A percentile compares a stretch with the other conserved stretches of the same genome.
Evolutionary conservation across 2,113 vertebrate species (phyloP).

Genomic region (Lampris incognitus): DNA sequence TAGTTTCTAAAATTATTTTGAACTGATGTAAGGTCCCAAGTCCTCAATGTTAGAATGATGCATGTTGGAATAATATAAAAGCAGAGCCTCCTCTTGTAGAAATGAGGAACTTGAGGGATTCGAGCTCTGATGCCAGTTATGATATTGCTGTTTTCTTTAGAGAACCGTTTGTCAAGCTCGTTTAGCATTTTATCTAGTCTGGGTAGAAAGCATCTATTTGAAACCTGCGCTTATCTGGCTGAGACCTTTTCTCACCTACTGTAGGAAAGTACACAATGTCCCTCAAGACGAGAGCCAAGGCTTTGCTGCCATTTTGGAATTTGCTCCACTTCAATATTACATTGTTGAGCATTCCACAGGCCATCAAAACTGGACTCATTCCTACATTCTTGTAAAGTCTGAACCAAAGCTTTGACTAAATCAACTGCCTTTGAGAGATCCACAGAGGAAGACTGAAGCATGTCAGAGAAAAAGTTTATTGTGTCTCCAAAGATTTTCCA

Average conservation of each 20-base stretch:
- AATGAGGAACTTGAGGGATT: conserved; percentile 31
- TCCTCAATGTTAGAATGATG: conserved; percentile 36
- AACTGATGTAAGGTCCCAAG: conserved; percentile 21
- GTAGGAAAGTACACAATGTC: background rate
- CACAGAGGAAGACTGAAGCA: conserved; percentile 9
- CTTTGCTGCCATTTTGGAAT: conserved; percentile 11
- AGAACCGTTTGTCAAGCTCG: conserved; percentile 10
- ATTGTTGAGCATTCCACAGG: conserved; percentile 12
- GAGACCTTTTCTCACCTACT: background rate
- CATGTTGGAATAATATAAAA: conserved; percentile 15
- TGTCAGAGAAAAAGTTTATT: too few relatives aligned
- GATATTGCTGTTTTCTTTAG: conserved; percentile 22
- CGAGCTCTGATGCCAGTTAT: conserved; percentile 26
- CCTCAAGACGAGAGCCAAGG: background rate
- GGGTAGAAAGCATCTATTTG: background rate
- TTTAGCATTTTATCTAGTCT: too few relatives aligned
- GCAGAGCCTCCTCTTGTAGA: conserved; percentile 11
- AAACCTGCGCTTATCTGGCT: conserved; percentile 10
- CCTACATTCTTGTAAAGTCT: background rate
- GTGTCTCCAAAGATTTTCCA: conserved; percentile 10
- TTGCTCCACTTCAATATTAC: background rate
- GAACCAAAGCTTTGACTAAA: conserved; percentile 13
- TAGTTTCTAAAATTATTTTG: conserved; percentile 22
- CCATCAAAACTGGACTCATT: background rate
- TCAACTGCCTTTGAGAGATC: conserved; percentile 27